phyloP scores from a whole-genome alignment of 2,113 vertebrate species.

The Plectropomus leopardus region DNA sequence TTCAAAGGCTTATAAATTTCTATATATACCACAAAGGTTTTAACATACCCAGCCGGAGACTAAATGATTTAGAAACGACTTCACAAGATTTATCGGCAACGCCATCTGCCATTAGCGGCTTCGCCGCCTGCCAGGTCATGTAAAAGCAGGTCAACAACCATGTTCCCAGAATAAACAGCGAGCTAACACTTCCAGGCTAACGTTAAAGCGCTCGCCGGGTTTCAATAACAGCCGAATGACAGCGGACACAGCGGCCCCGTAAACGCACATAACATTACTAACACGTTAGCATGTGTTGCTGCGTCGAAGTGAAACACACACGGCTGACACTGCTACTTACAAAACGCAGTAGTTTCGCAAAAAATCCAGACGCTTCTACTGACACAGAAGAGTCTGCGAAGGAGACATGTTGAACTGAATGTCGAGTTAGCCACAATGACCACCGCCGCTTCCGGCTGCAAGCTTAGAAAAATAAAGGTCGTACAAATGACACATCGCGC shows the following conservation, averaged over 20 bases:
- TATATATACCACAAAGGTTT: background rate
- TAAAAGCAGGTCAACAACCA: constrained; percentile 59
- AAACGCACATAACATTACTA: background rate
- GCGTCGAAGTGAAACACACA: background rate
- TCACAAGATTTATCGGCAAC: background rate
- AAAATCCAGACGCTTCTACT: constrained; percentile 56
- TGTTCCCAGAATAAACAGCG: constrained; percentile 1
- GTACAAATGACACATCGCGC: background rate
- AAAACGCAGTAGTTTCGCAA: constrained; percentile 27
- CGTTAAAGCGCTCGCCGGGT: constrained; percentile 11
- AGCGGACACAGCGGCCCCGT: background rate
- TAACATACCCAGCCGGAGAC: background rate
- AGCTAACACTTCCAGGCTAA: constrained; percentile 35
- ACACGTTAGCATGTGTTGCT: background rate
- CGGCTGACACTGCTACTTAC: constrained; percentile 40
- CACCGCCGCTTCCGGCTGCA: background rate
- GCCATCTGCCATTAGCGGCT: constrained; percentile 19
- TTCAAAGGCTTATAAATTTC: background rate
- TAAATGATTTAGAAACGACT: background rate
- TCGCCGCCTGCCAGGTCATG: constrained; percentile 22
- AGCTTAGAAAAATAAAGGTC: constrained; percentile 7
- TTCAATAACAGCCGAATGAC: constrained; percentile 18
- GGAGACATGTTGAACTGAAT: constrained; percentile 64
- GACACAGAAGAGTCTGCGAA: constrained; percentile 34
- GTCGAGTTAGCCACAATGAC: background rate